Percentiles rank a stretch among this genome's conserved stretches.
Evolutionary conservation across 1,140 invertebrate species (phyloP).

Genomic region (Dolichoris vasculosae): DNA sequence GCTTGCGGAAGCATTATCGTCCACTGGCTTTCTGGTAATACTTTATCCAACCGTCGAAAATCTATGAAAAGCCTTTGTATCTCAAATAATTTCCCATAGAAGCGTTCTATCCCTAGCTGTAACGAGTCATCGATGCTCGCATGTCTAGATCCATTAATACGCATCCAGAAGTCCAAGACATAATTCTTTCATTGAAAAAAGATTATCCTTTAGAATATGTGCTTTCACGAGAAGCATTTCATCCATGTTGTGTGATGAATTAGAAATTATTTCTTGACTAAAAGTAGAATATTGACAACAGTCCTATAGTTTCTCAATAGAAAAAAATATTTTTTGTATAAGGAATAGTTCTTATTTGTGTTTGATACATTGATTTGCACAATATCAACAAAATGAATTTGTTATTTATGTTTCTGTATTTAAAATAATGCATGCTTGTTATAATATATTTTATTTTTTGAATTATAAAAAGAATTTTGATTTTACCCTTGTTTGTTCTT

Average conservation of each 20-base stretch:
- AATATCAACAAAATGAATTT: background rate
- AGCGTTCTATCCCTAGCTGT: background rate
- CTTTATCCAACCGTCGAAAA: background rate
- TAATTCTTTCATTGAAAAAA: background rate
- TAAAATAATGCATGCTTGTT: background rate
- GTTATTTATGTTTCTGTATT: background rate
- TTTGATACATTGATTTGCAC: background rate
- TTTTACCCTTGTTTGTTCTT: background rate
- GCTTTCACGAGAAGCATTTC: background rate
- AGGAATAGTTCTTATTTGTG: background rate
- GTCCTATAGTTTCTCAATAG: background rate
- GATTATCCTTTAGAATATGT: background rate
- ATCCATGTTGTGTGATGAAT: background rate
- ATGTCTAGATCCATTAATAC: background rate
- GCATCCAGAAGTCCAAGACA: background rate
- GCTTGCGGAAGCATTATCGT: background rate
- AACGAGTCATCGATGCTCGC: background rate
- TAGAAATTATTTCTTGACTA: background rate
- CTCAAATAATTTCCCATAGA: background rate
- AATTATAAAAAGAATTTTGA: background rate
- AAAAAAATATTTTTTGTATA: background rate
- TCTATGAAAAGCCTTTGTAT: background rate
- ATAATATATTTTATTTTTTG: background rate
- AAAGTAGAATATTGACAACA: background rate
- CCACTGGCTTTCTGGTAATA: background rate